A percentile compares a stretch with the other conserved stretches of the same genome.
These are phyloP conservation scores for Strix aluco DNA, from an alignment of 2,113 vertebrate species.

Conservation along the genomic window DNA sequence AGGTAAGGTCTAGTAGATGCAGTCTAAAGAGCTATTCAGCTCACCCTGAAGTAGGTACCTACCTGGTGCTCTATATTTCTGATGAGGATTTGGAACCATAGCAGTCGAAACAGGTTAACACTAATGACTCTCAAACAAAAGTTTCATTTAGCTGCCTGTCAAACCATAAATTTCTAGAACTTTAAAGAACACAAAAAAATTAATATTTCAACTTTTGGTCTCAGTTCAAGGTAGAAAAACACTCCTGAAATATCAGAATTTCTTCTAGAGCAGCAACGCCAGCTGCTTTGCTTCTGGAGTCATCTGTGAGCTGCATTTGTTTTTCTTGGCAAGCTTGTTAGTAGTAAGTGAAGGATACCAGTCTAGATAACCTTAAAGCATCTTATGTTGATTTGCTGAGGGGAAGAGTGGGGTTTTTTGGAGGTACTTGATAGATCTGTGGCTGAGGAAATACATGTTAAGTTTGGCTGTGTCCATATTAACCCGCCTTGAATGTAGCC, in stretches of 20 bases:
- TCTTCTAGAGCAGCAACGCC: background rate
- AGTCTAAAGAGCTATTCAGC: background rate
- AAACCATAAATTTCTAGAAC: background rate
- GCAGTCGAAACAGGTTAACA: background rate
- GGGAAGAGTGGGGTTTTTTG: background rate
- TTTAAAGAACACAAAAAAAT: background rate
- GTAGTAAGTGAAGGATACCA: background rate
- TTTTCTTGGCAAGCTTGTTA: background rate
- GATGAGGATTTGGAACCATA: background rate
- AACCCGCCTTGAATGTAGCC: background rate
- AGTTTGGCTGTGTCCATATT: background rate
- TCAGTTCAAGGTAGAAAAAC: background rate
- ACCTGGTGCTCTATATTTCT: background rate
- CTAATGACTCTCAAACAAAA: background rate
- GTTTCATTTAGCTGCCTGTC: background rate
- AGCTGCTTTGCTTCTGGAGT: background rate
- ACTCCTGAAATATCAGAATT: background rate
- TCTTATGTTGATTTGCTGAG: background rate
- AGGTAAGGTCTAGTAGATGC: background rate
- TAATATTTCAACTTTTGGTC: background rate
- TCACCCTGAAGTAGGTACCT: background rate
- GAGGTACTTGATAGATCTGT: background rate
- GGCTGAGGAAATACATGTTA: background rate
- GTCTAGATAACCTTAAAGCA: background rate
- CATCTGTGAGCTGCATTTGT: background rate